Base-by-base conservation (phyloP, 2,888 invertebrate species). In the Dromius quadrimaculatus region DNA sequence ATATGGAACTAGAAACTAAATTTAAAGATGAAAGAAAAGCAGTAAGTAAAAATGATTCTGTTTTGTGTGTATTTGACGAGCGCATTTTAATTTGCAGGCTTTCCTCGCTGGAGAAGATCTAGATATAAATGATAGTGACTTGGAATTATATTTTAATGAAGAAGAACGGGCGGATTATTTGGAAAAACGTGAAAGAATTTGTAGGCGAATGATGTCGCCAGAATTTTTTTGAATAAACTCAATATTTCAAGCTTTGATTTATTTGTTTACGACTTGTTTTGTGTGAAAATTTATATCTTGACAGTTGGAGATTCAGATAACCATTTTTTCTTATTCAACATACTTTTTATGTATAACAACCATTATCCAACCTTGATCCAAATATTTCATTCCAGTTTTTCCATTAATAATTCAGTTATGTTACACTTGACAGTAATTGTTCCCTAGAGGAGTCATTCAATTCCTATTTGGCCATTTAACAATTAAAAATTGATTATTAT, bases 281-380 rank as follows among this genome's bases (percentile, higher is more conserved):
- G 20, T 47, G 20, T n/a, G 47, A 47, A 22, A 47, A 47, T 47
- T 47, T 47, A 20, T 47, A 47, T 6, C 47, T 3, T 22, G 47
- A 20, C 47, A 47, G 47, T 47, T 47, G 47, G 0, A 47, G 47
- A 47, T 47, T 47, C 22, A 47, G 47, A 47, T 47, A 47, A 47
- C 41, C 13, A n/a, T 47, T 47, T 47, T 13, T 11, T 47, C 11
- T 28, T 47, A 47, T 15, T 47, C 22, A 47, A 22, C 47, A 47
- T 47, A 22, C 22, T 47, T 47, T 20, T 11, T 20, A 47, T 9
- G 11, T 9, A 47, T 22, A 22, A 22, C 47, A 47, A n/a, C n/a
- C 11, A 20, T 47, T 47, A 22, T 9, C 11, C 47, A 11, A n/a
- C 47, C 47, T 47, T 22, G 47, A 20, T 20, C 47, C 47, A 11